Evolutionary conservation across 2,113 vertebrate genomes (phyloP), one percentile per base, ranked within the genome.

Genomic region (Menura novaehollandiae): DNA sequence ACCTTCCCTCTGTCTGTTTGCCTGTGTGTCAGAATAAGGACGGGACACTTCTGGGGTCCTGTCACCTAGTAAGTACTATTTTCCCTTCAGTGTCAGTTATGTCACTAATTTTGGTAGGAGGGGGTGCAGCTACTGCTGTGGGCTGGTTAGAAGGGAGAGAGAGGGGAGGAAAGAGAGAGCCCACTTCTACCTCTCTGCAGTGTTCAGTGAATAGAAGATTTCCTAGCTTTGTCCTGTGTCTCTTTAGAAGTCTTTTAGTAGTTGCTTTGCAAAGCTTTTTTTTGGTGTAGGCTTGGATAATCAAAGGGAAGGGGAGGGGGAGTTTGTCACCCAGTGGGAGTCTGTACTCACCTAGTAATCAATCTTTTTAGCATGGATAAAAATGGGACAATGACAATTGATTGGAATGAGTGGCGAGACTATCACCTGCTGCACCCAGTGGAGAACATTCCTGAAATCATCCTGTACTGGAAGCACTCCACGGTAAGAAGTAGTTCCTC

Each of bases 401-500:
- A 99, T 91, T 99, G 99, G 99, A 99, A 99, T 1, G 99, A 99
- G 88, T 99, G 99, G 99, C 89, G 99, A 56, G 99, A 99, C 94
- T 99, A 99, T 85, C 99, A 99, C 96, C 98, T 99, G 30, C 96
- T 99, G 93, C 99, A 99, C 77, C 99, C 99, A 0, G 99, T 99
- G 13, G 99, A 98, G 43, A 99, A 99, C 97, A 99, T 99, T 85
- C 99, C 99, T 4, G 99, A 99, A 97, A 99, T 99, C 98, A 99
- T 99, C 95, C 98, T 99, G 14, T 98, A 99, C 97, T 99, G 99
- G 99, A 99, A 99, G 95, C 99, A 99, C 96, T 99, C 99, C 60
- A 99, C 99, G 96, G 99, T 99, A 98, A 97, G 96, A 68, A 33
- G 44, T 14, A 21, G 6, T 49, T 62, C 44, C 26, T 84, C 37